phyloP scores from a whole-genome alignment of 2,797 vertebrate genomes.

The Moxostoma hubbsi region DNA sequence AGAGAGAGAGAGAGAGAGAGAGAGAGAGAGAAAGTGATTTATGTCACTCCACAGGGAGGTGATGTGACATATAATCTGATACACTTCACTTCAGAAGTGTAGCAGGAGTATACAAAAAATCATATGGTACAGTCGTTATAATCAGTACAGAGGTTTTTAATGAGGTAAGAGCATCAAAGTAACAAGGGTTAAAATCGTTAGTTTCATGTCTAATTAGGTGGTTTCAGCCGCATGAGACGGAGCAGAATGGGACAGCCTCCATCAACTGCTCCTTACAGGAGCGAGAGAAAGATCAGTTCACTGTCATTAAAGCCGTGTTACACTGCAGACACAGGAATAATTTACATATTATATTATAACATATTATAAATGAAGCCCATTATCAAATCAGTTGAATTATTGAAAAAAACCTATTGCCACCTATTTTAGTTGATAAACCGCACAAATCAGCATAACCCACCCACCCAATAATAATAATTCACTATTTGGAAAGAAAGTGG shows the following conservation, averaged over 20 bases:
- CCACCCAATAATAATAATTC: too few species aligned
- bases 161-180: too few species aligned
- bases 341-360: too few species aligned
- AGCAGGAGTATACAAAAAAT: not conserved
- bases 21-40: constrained; percentile 2
- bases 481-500: too few species aligned
- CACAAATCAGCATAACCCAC: too few species aligned
- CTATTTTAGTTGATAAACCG: too few species aligned
- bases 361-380: too few species aligned
- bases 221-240: not conserved
- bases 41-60: constrained; percentile 33
- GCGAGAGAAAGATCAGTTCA: not conserved
- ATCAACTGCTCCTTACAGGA: constrained; percentile 26
- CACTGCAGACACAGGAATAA: not conserved
- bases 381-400: too few species aligned
- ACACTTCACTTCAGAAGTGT: not conserved
- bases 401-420: too few species aligned
- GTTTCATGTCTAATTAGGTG: not conserved
- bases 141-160: too few species aligned
- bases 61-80: constrained; percentile 40
- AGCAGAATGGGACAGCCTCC: not conserved
- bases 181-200: too few species aligned
- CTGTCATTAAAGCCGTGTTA: constrained; percentile 10
- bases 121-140: too few species aligned
- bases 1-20: constrained; percentile 23